Evolutionary conservation across 2,888 invertebrate species (phyloP).

Genomic region (Macroteleia sp.): DNA sequence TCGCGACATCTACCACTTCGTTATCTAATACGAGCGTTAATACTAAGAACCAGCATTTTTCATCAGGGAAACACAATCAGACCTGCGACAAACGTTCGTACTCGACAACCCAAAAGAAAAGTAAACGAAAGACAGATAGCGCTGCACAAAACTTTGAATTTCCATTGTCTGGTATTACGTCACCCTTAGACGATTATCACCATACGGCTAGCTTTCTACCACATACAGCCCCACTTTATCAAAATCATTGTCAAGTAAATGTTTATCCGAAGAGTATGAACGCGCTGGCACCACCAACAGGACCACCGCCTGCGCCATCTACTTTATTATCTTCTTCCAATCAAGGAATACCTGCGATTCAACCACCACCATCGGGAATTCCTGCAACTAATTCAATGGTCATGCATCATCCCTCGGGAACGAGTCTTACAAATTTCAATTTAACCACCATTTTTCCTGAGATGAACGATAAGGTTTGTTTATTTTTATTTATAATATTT

Average conservation of each 20-base stretch:
- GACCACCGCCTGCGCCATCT: conserved; percentile 47
- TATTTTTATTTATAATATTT: too few relatives aligned
- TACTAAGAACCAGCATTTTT: conserved; percentile 64
- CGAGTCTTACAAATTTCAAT: conserved; percentile 90
- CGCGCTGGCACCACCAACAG: conserved; percentile 65
- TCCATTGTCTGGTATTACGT: conserved; percentile 76
- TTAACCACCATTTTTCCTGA: conserved; percentile 93
- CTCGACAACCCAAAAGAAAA: conserved; percentile 75
- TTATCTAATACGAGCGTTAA: conserved; percentile 54
- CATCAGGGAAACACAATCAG: conserved; percentile 74
- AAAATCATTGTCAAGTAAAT: conserved; percentile 78
- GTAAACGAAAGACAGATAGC: conserved; percentile 75
- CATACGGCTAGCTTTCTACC: conserved; percentile 73
- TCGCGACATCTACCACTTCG: conserved; percentile 70
- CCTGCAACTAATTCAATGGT: conserved; percentile 74
- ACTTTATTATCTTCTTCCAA: conserved; percentile 47
- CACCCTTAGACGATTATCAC: conserved; percentile 81
- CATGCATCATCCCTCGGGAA: conserved; percentile 84
- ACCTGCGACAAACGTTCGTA: conserved; percentile 80
- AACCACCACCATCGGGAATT: conserved; percentile 66
- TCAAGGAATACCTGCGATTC: conserved; percentile 66
- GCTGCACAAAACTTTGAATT: conserved; percentile 80
- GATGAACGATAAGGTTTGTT: conserved; percentile 89
- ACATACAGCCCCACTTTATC: conserved; percentile 79
- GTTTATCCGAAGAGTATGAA: conserved; percentile 75